Evolutionary conservation across 1,140 invertebrate species (phyloP), one percentile per base, ranked within the genome.

Genomic region (Pseudoatta argentina): DNA sequence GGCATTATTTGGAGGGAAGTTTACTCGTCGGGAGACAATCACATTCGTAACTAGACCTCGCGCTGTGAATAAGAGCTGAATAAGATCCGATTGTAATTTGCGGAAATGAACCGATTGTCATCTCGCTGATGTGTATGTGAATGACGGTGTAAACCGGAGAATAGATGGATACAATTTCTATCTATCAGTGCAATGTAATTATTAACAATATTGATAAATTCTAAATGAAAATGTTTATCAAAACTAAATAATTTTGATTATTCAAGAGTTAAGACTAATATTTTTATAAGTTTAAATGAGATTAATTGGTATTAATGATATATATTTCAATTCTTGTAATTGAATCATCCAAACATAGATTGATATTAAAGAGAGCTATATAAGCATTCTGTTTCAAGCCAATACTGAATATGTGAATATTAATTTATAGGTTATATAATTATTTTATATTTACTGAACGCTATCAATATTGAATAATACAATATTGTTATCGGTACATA

Each of bases 1-100:
- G 88, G 67, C 78, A 81, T 89, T 90, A 86, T 86, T 91, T 88
- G 71, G 53, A 71, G 57, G 77, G 75, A 69, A 76, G 89, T 78
- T 61, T 67, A 81, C 59, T 66, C 63, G 69, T 83, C 39, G 75
- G 44, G 16, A 81, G 76, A 78, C 78, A 79, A 89, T 89, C 82
- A 63, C 51, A 78, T 61, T 30, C 24, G 39, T 71, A 79, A 82
- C 66, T 72, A 57, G 27, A 69, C 51, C 44, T 67, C 59, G 34
- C 59, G 64, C 79, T 66, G 53, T 73, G 61, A 81, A 89, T 89
- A 81, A 87, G 24, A 59, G 61, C 21, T 73, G 67, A 82, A 82
- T 82, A 66, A 51, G 64, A 44, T 71, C 55, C 14, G 12, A 18
- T 53, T 34, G 30, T 73, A 85, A 87, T 86, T 63, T 63, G 78